phyloP scores from a whole-genome alignment of 2,113 vertebrate species.

The Eolophus roseicapilla region DNA sequence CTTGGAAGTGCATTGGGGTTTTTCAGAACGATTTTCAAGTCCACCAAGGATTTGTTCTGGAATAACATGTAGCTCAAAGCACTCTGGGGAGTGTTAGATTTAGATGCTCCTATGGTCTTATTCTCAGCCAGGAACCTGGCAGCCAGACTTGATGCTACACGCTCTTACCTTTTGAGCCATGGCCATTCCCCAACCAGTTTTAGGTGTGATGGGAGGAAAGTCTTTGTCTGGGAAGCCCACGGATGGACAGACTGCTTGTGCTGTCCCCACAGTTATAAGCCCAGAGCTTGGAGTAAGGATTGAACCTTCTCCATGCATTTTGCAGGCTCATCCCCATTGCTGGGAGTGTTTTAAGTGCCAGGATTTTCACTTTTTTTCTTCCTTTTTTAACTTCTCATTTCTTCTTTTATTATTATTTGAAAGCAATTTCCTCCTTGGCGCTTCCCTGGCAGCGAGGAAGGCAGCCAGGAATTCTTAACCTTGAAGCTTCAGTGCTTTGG shows the following conservation, averaged over 20 bases:
- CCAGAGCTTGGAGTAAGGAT: background rate
- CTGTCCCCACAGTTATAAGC: background rate
- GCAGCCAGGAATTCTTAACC: background rate
- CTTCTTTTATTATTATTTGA: background rate
- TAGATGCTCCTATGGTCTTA: fast-evolving
- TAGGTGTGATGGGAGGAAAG: background rate
- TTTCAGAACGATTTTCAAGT: background rate
- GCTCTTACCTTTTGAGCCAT: background rate
- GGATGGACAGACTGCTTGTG: background rate
- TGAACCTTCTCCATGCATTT: background rate
- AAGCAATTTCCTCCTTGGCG: background rate
- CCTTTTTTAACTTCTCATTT: background rate
- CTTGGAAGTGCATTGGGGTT: background rate
- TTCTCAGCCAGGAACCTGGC: background rate
- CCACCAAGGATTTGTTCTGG: background rate
- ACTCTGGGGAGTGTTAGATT: fast-evolving
- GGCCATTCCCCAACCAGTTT: background rate
- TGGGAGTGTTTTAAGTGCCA: background rate
- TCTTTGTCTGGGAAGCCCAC: background rate
- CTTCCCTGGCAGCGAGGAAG: background rate
- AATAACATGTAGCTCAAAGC: background rate
- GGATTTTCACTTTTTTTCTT: background rate
- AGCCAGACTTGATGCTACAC: background rate
- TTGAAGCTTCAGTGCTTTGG: background rate
- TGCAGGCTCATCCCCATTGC: background rate